Conservation (phyloP, 2,888 invertebrate species). For the Drosophila diplacantha region DNA sequence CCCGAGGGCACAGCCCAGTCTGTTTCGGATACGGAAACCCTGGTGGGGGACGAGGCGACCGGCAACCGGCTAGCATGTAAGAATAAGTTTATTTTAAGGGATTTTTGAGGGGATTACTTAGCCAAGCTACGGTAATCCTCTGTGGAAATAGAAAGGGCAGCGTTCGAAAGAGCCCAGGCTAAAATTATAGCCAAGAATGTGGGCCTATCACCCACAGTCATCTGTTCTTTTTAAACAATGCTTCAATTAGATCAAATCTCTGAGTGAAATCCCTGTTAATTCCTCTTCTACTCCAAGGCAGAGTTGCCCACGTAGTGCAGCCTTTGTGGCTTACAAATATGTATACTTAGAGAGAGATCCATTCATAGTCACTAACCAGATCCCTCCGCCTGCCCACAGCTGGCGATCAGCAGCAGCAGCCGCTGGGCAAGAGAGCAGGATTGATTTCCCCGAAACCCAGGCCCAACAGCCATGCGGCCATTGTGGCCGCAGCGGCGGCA, state of each 20-base stretch:
- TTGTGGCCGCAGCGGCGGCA: constrained; percentile 56
- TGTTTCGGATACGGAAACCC: constrained; percentile 56
- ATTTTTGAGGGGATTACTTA: background rate
- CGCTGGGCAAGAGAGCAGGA: background rate
- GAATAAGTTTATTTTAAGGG: background rate
- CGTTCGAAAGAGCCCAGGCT: no score
- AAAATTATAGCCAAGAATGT: no score
- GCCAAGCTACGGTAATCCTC: background rate
- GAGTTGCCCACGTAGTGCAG: background rate
- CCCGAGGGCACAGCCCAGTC: constrained; percentile 29
- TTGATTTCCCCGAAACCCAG: background rate
- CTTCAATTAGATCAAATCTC: no score
- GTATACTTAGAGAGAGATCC: background rate
- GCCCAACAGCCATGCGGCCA: constrained; percentile 31
- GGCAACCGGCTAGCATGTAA: constrained; percentile 11
- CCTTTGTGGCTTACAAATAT: background rate
- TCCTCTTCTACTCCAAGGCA: background rate
- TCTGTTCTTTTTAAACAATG: no score
- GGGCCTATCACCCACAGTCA: no score
- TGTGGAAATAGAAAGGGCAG: no score
- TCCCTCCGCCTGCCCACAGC: constrained; percentile 17
- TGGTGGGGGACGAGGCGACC: constrained; percentile 45
- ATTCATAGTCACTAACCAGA: background rate
- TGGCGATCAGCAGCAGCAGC: constrained; percentile 1
- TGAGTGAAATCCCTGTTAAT: background rate